These are phyloP conservation scores for Diachasmimorpha longicaudata DNA, from an alignment of 1,140 invertebrate species.

Conservation along the genomic window DNA sequence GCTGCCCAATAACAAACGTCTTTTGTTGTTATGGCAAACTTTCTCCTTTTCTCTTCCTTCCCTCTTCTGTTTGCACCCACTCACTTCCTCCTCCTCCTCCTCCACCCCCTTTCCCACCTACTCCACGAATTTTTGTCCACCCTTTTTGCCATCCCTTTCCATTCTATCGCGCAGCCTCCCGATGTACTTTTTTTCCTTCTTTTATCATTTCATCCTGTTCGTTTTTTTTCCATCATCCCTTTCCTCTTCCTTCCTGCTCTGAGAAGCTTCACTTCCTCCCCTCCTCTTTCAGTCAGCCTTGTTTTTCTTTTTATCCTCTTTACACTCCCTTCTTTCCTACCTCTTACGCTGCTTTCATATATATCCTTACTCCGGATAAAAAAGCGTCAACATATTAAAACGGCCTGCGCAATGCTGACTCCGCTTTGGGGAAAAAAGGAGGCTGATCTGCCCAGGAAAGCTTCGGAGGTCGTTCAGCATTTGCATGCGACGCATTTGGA, in stretches of 20 bases:
- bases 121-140: neutral
- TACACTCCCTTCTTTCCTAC: constrained; percentile 45
- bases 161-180: constrained; percentile 47
- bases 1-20: constrained; percentile 64
- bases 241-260: constrained; percentile 52
- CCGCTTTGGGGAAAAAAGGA: constrained; percentile 23
- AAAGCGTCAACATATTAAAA: constrained; percentile 60
- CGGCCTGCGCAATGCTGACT: constrained; percentile 52
- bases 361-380: constrained; percentile 21
- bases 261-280: constrained; percentile 39
- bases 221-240: constrained; percentile 48
- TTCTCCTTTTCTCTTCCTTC: constrained; percentile 47
- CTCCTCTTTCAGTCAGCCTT: constrained; percentile 11
- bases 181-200: constrained; percentile 52
- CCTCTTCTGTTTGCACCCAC: constrained; percentile 47
- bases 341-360: constrained; percentile 52
- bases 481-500: constrained; percentile 18
- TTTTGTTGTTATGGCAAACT: constrained; percentile 63
- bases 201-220: constrained; percentile 51
- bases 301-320: constrained; percentile 37
- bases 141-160: constrained; percentile 38
- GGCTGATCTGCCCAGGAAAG: constrained; percentile 6
- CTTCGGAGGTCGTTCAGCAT: constrained; percentile 13
- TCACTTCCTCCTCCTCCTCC: neutral
- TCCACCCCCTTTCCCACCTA: neutral